These are phyloP conservation scores for Tipula unca DNA, from an alignment of 2,888 invertebrate genomes.

Conservation along the genomic window DNA sequence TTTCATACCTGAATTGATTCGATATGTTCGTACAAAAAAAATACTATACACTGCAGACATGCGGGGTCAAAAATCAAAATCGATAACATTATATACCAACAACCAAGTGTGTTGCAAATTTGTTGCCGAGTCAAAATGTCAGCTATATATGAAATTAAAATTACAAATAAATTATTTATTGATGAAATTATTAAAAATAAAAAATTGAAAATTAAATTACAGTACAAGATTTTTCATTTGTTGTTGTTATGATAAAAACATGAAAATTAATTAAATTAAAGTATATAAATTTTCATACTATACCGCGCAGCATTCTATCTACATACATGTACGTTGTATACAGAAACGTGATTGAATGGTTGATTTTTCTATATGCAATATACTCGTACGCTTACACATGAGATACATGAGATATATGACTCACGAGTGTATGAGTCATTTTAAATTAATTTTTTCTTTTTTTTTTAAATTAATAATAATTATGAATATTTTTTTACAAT, in stretches of 20 bases:
- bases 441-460: neutral
- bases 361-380: neutral
- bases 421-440: neutral
- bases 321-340: too few relatives aligned
- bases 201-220: neutral
- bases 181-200: neutral
- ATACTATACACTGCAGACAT: neutral
- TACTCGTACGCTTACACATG: too few relatives aligned
- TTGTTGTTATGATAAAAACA: neutral
- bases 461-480: neutral
- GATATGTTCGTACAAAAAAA: neutral
- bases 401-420: neutral
- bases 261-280: neutral
- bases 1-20: neutral
- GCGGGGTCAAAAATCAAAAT: neutral
- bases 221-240: neutral
- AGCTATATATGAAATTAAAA: neutral
- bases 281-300: neutral
- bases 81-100: neutral
- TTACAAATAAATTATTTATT: neutral
- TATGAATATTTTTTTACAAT: slow-evolving; percentile 19
- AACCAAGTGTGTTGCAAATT: slow-evolving; percentile 3
- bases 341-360: neutral
- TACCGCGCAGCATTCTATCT: neutral
- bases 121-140: neutral